These are phyloP conservation scores for Frankliniella intonsa DNA, from an alignment of 2,888 invertebrate species.

Conservation along the genomic window DNA sequence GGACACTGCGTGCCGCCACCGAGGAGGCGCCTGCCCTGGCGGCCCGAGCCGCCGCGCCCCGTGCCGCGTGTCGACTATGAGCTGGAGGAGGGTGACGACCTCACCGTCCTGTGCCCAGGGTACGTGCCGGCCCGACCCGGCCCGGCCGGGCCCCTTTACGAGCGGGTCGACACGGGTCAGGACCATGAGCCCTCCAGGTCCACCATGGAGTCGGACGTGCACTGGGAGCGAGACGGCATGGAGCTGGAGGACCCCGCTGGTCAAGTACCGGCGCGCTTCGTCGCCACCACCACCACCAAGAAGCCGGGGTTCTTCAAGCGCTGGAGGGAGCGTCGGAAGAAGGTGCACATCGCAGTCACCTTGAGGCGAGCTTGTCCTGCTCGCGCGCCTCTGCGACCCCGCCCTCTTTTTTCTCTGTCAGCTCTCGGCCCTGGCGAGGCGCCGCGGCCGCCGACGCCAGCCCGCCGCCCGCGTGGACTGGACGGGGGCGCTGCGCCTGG, in stretches of 20 bases:
- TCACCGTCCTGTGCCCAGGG: neutral
- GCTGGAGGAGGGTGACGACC: neutral
- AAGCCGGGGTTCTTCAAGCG: constrained; percentile 8
- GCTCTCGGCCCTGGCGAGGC: neutral
- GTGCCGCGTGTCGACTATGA: constrained; percentile 5
- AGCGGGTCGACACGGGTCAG: no score
- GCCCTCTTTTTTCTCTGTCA: neutral
- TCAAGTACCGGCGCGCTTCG: neutral
- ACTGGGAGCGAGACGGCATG: constrained; percentile 15
- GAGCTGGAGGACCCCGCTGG: neutral
- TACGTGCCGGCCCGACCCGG: neutral
- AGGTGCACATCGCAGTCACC: neutral
- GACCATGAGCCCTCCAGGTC: neutral
- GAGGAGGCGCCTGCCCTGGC: neutral
- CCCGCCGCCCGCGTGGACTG: neutral
- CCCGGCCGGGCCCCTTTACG: no score
- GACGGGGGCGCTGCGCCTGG: constrained; percentile 2
- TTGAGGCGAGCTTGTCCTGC: neutral
- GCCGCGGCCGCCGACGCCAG: neutral
- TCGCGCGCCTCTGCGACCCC: neutral
- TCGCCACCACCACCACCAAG: neutral
- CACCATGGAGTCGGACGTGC: constrained; percentile 1
- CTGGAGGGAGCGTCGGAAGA: neutral
- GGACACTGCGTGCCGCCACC: neutral
- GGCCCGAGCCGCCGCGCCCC: neutral